Evolutionary conservation across 2,888 invertebrate genomes (phyloP).

Genomic region (Himalopsyche japonica): DNA sequence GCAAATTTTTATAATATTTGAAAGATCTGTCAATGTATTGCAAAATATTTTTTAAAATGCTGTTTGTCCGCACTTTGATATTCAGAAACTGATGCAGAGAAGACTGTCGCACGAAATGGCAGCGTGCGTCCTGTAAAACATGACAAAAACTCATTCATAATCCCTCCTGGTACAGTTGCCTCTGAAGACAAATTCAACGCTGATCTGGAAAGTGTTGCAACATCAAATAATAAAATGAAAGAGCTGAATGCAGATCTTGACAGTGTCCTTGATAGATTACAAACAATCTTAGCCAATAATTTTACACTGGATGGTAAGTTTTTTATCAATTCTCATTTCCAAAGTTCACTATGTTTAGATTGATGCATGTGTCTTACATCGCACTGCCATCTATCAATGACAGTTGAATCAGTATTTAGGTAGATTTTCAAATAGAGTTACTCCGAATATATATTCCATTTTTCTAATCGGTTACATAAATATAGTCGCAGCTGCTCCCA

Average conservation of each 20-base stretch:
- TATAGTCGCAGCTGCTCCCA: too few relatives aligned
- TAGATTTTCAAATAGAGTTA: too few relatives aligned
- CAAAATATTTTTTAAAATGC: neutral
- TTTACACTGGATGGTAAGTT: constrained; percentile 65
- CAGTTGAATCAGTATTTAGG: too few relatives aligned
- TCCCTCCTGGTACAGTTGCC: constrained; percentile 6
- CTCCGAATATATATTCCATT: too few relatives aligned
- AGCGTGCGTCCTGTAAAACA: neutral
- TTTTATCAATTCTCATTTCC: neutral
- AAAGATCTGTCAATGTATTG: neutral
- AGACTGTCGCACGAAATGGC: constrained; percentile 4
- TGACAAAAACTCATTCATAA: neutral
- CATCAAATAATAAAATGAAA: constrained; percentile 54
- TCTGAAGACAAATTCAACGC: constrained; percentile 52
- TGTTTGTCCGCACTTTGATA: neutral
- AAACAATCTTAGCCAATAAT: constrained; percentile 72
- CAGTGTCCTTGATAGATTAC: constrained; percentile 69
- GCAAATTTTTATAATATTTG: neutral
- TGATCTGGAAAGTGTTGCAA: constrained; percentile 51
- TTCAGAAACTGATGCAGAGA: constrained; percentile 24
- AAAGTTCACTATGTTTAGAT: too few relatives aligned
- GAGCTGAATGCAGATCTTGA: constrained; percentile 69
- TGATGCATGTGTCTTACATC: too few relatives aligned
- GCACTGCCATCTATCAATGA: too few relatives aligned
- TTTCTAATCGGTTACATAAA: too few relatives aligned